Percentiles rank a stretch among this genome's conserved stretches.
Conservation (phyloP, 2,113 vertebrate species). For the Antechinus flavipes region DNA sequence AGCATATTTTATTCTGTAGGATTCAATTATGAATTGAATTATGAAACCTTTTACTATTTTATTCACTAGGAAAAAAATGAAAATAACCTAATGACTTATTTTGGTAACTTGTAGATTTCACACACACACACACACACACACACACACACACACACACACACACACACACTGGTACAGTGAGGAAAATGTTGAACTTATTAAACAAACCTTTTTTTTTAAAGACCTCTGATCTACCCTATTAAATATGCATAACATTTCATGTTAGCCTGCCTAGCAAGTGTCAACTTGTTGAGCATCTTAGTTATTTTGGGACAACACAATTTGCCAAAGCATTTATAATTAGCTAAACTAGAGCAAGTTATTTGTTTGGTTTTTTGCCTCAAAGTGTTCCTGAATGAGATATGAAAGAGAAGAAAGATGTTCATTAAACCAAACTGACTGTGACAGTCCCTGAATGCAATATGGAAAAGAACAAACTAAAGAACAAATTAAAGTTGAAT, state of each 20-base stretch:
- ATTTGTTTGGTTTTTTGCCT: neutral
- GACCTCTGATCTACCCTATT: neutral
- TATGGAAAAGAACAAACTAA: conserved; percentile 10
- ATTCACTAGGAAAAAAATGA: neutral
- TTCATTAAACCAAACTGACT: neutral
- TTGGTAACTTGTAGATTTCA: neutral
- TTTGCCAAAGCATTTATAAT: conserved; percentile 12
- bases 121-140: neutral
- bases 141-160: neutral
- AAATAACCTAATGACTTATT: neutral
- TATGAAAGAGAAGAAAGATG: conserved; percentile 13
- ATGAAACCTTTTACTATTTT: neutral
- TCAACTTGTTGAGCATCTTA: neutral
- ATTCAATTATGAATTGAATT: neutral
- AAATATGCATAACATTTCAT: neutral
- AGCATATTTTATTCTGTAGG: neutral
- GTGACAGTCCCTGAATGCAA: neutral
- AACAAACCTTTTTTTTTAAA: neutral
- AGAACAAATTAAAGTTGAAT: neutral
- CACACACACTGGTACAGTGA: neutral
- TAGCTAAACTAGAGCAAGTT: conserved; percentile 7
- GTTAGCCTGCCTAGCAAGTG: neutral
- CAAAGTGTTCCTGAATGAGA: neutral
- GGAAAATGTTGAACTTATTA: neutral
- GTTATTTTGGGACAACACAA: conserved; percentile 8